phyloP scores from a whole-genome alignment of 1,140 invertebrate genomes.

The Drosophila sulfurigaster region DNA sequence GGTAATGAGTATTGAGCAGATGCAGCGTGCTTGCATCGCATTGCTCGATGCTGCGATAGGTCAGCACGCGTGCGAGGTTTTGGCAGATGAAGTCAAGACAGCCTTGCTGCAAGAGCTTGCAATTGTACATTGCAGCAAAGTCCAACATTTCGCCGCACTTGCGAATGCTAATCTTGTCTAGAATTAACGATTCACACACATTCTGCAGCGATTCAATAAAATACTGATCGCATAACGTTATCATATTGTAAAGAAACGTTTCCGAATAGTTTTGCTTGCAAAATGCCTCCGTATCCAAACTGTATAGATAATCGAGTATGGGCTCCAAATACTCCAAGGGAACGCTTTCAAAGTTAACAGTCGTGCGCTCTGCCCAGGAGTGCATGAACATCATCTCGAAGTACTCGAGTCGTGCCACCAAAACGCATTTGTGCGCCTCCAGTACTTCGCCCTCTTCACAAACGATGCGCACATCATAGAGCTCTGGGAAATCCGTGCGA shows the following conservation, averaged over 20 bases:
- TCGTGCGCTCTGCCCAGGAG: conserved; percentile 88
- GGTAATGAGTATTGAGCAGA: conserved; percentile 87
- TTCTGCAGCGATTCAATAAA: conserved; percentile 87
- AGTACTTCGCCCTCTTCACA: conserved; percentile 86
- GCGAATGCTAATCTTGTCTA: conserved; percentile 87
- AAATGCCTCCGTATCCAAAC: conserved; percentile 86
- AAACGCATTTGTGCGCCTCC: conserved; percentile 89
- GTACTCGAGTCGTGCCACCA: conserved; percentile 89
- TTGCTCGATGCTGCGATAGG: conserved; percentile 86
- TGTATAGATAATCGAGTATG: conserved; percentile 88
- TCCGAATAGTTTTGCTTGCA: conserved; percentile 85
- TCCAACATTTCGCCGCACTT: conserved; percentile 89
- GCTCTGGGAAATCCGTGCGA: conserved; percentile 84
- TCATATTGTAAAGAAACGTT: conserved; percentile 87
- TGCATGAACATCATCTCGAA: conserved; percentile 89
- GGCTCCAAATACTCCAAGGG: conserved; percentile 85
- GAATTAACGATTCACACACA: conserved; percentile 87
- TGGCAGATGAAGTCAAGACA: conserved; percentile 89
- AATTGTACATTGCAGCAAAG: conserved; percentile 88
- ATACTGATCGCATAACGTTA: conserved; percentile 89
- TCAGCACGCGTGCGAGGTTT: conserved; percentile 88
- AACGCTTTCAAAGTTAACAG: conserved; percentile 69
- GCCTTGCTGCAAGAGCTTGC: conserved; percentile 86
- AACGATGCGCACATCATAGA: conserved; percentile 87
- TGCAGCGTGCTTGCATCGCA: conserved; percentile 86